These are phyloP conservation scores for Lepilemur ruficaudatus DNA, from an alignment of 2,797 vertebrate genomes.

Conservation along the genomic window DNA sequence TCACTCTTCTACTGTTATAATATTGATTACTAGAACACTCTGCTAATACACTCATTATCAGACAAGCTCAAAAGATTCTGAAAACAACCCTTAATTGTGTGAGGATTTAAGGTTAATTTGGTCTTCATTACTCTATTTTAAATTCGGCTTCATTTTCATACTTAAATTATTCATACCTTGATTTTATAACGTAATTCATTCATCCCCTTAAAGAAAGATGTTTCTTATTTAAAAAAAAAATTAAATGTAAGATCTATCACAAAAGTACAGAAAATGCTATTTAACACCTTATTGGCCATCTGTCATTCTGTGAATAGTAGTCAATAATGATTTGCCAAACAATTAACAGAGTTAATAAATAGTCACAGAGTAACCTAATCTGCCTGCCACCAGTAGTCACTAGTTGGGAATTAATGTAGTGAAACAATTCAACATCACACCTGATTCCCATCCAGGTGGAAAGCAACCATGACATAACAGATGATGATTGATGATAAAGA, in stretches of 20 bases:
- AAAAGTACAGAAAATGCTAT: conserved; percentile 66
- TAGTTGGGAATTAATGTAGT: conserved; percentile 74
- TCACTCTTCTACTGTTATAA: neutral
- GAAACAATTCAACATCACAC: conserved; percentile 69
- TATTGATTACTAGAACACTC: conserved; percentile 36
- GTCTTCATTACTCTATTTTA: conserved; percentile 18
- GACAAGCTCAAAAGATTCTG: neutral
- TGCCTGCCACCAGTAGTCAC: conserved; percentile 60
- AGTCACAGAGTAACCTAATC: conserved; percentile 73
- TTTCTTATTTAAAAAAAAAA: neutral
- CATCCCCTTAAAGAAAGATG: neutral
- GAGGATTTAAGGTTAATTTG: conserved; percentile 34
- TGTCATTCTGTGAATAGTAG: conserved; percentile 77
- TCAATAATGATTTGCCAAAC: conserved; percentile 83
- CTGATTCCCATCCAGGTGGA: conserved; percentile 70
- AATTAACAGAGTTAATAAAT: conserved; percentile 85
- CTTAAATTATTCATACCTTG: conserved; percentile 27
- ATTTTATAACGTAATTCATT: conserved; percentile 2
- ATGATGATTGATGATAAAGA: conserved; percentile 68
- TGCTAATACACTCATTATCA: conserved; percentile 17
- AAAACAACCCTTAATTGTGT: conserved; percentile 14
- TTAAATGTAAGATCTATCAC: conserved; percentile 45
- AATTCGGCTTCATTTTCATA: conserved; percentile 6
- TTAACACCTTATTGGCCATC: conserved; percentile 80
- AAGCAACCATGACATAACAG: conserved; percentile 13